These are phyloP conservation scores for Myotis yumanensis DNA, from an alignment of 2,113 vertebrate species.

Conservation along the genomic window DNA sequence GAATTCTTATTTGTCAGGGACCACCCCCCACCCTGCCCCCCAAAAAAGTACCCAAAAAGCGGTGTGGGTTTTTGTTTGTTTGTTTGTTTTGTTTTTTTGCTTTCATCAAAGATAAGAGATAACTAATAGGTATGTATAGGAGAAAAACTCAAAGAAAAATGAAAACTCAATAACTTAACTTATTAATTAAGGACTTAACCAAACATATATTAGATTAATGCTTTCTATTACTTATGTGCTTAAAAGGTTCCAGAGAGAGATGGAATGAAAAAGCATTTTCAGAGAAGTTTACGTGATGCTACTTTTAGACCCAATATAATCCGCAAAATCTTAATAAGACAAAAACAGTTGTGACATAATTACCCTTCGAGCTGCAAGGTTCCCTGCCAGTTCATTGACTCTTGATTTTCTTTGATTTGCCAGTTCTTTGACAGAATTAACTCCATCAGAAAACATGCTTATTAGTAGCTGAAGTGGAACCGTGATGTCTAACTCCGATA, in stretches of 20 bases:
- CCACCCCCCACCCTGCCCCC: not conserved
- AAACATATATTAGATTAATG: not conserved
- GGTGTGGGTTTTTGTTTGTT: not conserved
- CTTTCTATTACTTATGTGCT: slow-evolving; percentile 21
- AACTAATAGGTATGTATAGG: not conserved
- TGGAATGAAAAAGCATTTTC: slow-evolving; percentile 20
- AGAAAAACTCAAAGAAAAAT: not conserved
- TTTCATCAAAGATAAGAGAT: not conserved
- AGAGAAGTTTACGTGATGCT: not conserved
- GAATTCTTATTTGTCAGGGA: not conserved
- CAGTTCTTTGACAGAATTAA: slow-evolving; percentile 98
- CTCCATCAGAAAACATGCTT: slow-evolving; percentile 99
- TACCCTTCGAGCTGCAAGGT: slow-evolving; percentile 93
- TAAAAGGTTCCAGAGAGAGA: slow-evolving; percentile 10
- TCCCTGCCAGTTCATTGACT: slow-evolving; percentile 89
- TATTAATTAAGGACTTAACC: not conserved
- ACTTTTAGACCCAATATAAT: not conserved
- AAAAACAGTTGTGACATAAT: slow-evolving; percentile 71
- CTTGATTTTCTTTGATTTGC: slow-evolving; percentile 96
- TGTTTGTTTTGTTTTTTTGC: not conserved
- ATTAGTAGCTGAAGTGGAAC: slow-evolving; percentile 97
- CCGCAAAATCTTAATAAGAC: slow-evolving; percentile 40
- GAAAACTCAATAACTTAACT: not conserved
- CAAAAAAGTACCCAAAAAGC: not conserved
- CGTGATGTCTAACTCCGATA: slow-evolving; percentile 98